Evolutionary conservation across 1,140 invertebrate species (phyloP), one percentile per base, ranked within the genome.

Genomic region (Rhagoletis zephyria): DNA sequence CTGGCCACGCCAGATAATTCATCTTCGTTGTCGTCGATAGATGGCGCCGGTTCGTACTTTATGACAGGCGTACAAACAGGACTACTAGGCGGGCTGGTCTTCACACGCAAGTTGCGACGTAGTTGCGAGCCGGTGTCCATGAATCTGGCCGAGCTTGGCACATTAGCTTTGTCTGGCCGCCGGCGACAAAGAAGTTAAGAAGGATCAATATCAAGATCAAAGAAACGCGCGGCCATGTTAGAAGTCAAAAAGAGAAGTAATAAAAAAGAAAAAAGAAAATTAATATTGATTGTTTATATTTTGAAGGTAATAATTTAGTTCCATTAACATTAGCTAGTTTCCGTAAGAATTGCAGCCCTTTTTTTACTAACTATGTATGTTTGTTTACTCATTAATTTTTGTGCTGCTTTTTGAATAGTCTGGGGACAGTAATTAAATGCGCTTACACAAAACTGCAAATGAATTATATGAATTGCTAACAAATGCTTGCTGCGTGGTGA

Each of bases 21-120:
- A 42, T 74, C 30, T 30, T 86, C 85, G 9, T 14, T 85, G 5
- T 87, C 87, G 10, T 87, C 87, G 30, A 51, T 2, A 45, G 63
- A 63, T 19, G n/a, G 42, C 60, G 42, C 85, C 86, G 90, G 91
- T 67, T 92, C 91, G 67, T 85, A 91, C 64, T 92, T 92, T 16
- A 92, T 92, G 4, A 89, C 89, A n/a, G 85, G 85, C 85, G 90
- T 89, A 14, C 85, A 87, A 77, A 90, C 90, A 86, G 91, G 91
- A 89, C 91, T 92, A 12, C 89, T 90, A 14, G 87, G 85, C 4
- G 91, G 91, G 89, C 91, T 92, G 51, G 88, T 87, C 89, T 92
- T 92, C 48, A 92, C 56, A 64, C 90, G 64, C 74, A 89, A 56
- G 70, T 86, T 89, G 85, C 88, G 89, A 59, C 88, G 88, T 65